These are phyloP conservation scores for Coelopa frigida DNA, from an alignment of 1,140 invertebrate genomes.

Conservation along the genomic window DNA sequence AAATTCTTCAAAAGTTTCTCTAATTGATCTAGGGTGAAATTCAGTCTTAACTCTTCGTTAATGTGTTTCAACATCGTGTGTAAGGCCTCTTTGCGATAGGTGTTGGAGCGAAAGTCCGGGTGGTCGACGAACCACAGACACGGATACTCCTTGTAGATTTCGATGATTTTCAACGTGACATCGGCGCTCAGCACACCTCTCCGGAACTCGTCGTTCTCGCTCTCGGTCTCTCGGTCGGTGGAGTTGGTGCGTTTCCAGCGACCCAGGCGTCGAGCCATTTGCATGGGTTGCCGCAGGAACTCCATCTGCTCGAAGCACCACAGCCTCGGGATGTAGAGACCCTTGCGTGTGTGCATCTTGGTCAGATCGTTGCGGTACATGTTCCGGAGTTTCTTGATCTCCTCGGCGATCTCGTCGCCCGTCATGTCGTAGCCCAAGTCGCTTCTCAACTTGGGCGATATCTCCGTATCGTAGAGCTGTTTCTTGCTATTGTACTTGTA, in stretches of 20 bases:
- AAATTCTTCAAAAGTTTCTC: slow-evolving; percentile 35
- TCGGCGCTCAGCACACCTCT: too few species aligned
- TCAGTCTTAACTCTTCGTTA: slow-evolving; percentile 21
- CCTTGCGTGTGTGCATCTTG: slow-evolving; percentile 36
- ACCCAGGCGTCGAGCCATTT: not conserved
- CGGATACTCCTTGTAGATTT: slow-evolving; percentile 35
- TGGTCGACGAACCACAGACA: slow-evolving; percentile 38
- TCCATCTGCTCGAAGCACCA: slow-evolving; percentile 41
- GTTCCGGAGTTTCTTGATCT: slow-evolving; percentile 33
- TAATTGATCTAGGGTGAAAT: slow-evolving; percentile 20
- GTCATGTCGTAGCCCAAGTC: slow-evolving; percentile 19
- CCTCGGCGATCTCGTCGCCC: slow-evolving; percentile 29
- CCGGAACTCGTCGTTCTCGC: slow-evolving; percentile 15
- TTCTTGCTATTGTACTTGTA: slow-evolving; percentile 39
- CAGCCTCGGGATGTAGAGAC: slow-evolving; percentile 34
- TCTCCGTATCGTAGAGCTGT: slow-evolving; percentile 27
- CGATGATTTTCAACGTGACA: slow-evolving; percentile 33
- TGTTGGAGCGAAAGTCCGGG: slow-evolving; percentile 34
- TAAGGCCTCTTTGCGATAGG: slow-evolving; percentile 33
- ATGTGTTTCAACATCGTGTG: slow-evolving; percentile 33
- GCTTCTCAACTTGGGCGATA: slow-evolving; percentile 24
- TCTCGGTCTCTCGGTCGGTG: slow-evolving; percentile 3
- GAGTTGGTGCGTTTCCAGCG: not conserved
- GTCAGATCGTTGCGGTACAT: slow-evolving; percentile 37
- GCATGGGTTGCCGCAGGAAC: slow-evolving; percentile 20